phyloP scores from a whole-genome alignment of 1,140 invertebrate genomes.

The Heterodera carotae region DNA sequence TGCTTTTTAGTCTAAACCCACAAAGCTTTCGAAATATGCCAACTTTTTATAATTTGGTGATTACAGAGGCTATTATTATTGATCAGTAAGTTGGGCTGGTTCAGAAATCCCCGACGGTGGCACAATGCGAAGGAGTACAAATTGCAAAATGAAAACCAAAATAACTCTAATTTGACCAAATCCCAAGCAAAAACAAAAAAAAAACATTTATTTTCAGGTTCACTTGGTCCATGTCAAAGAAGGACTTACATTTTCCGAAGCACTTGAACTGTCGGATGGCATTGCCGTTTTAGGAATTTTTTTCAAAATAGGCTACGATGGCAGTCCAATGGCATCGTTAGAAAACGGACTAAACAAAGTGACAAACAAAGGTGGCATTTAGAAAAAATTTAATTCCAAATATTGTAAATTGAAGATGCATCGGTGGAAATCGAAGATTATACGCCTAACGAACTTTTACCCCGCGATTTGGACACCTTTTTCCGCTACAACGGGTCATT shows the following conservation, averaged over 20 bases:
- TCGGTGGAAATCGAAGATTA: background rate
- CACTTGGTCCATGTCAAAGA: conserved; percentile 63
- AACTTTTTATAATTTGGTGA: too few relatives aligned
- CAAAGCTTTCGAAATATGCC: too few relatives aligned
- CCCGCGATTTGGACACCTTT: conserved; percentile 54
- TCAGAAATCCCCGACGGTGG: too few relatives aligned
- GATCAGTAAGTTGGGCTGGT: too few relatives aligned
- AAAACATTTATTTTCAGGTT: conserved; percentile 68
- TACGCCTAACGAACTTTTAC: background rate
- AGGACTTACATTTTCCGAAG: conserved; percentile 39
- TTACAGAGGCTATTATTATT: too few relatives aligned
- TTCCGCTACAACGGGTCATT: conserved; percentile 82
- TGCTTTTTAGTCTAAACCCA: too few relatives aligned
- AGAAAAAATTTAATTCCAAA: background rate
- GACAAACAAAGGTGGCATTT: background rate
- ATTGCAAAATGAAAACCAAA: too few relatives aligned
- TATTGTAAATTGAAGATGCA: background rate
- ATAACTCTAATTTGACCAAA: too few relatives aligned
- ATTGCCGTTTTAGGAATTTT: conserved; percentile 63
- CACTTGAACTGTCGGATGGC: conserved; percentile 49
- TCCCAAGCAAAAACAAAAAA: too few relatives aligned
- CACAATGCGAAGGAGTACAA: too few relatives aligned
- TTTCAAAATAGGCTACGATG: conserved; percentile 40
- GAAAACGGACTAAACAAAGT: conserved; percentile 44
- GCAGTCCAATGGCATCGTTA: conserved; percentile 25